Conservation (phyloP, 2,888 invertebrate species). For the Cosmia trapezina region DNA sequence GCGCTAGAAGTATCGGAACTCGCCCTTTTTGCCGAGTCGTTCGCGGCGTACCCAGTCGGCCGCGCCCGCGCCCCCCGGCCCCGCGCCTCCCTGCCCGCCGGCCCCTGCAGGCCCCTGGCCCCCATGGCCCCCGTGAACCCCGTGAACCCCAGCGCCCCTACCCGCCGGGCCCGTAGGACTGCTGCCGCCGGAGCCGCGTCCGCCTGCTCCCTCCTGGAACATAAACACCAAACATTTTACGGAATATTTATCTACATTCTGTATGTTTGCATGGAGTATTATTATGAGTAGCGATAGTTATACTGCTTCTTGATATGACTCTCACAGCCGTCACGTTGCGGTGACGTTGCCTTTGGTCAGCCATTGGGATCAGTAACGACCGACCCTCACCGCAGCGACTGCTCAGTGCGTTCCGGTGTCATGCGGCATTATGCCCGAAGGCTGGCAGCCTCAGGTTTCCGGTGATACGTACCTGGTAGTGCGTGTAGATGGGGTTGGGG, state of each 20-base stretch:
- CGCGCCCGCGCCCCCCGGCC: slow-evolving; percentile 77
- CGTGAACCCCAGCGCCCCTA: slow-evolving; percentile 83
- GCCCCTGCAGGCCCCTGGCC: slow-evolving; percentile 84
- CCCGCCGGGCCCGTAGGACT: slow-evolving; percentile 78
- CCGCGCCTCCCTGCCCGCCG: slow-evolving; percentile 81
- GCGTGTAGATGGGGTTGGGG: slow-evolving; percentile 93
- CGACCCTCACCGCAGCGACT: not conserved
- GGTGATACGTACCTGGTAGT: slow-evolving; percentile 75
- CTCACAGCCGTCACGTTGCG: not conserved
- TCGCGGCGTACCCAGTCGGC: slow-evolving; percentile 97
- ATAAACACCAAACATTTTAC: slow-evolving; percentile 14
- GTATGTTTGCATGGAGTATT: not conserved
- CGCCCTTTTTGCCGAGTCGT: slow-evolving; percentile 97
- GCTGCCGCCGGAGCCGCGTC: slow-evolving; percentile 73
- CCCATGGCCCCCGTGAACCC: slow-evolving; percentile 86
- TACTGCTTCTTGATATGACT: not conserved
- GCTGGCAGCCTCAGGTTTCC: not conserved
- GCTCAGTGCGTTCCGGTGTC: not conserved
- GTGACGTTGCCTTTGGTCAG: not conserved
- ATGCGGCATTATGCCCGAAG: not conserved
- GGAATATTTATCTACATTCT: slow-evolving; percentile 3
- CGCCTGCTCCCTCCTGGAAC: slow-evolving; percentile 81
- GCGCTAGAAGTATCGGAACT: slow-evolving; percentile 97
- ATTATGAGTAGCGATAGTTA: not conserved
- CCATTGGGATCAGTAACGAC: not conserved